Base-by-base conservation (phyloP, 2,113 vertebrate genomes). In the Daphoenositta chrysoptera region DNA sequence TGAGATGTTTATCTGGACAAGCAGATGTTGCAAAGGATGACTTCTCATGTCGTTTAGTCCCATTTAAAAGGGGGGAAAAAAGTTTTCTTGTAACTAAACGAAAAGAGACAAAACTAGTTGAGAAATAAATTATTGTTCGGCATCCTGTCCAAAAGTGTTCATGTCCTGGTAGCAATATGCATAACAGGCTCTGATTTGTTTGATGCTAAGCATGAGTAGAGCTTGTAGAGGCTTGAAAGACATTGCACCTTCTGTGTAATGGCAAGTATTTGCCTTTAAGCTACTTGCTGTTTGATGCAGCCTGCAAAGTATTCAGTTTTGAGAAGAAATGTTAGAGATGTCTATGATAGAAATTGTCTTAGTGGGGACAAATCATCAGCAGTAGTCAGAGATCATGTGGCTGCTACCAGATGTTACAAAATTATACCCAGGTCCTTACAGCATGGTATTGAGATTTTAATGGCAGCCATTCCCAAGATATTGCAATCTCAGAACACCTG, bases 1-100 rank as follows among this genome's bases (percentile, higher is more conserved):
- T 7, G 23, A 61, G 37, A 80, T 72, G 51, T 88, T 96, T 94
- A 85, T 90, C 70, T 51, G 23, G 68, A 47, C n/a, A 58, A 81
- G 42, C 64, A 87, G 63, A 91, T 75, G 57, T 95, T 95, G 51
- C 72, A 78, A 42, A 56, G 89, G 42, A 40, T 69, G 31, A 82
- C 19, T 97, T 95, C 72, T 92, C 65, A 79, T 60, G 37, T 92
- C 96, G 87, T 89, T 96, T 92, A 73, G 9, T 78, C 13, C 53
- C 2, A 0, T 33, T 84, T 17, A 50, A 87, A 77, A 21, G n/a
- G 24, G 10, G 24, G 7, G 13, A 28, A 31, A 30, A 37, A 22
- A 27, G 10, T 13, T 77, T 89, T 73, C 19, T 64, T 89, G 65
- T 87, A 91, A 66, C 30, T 88, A 87, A 85, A 79, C 77, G 81